phyloP scores from a whole-genome alignment of 2,113 vertebrate genomes.

The Podiceps cristatus region DNA sequence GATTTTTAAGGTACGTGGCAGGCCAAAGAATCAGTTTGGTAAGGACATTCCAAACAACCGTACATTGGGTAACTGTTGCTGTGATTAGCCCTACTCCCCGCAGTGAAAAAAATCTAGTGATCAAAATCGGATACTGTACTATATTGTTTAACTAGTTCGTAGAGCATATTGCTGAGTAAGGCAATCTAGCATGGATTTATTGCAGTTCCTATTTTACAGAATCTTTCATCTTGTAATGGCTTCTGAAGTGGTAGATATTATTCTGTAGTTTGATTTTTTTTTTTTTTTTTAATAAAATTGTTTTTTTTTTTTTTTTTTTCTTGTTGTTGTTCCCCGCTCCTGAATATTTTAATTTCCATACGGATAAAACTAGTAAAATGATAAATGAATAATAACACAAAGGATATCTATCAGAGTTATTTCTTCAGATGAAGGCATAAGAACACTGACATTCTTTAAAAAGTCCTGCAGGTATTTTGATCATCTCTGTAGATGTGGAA shows the following conservation, averaged over 20 bases:
- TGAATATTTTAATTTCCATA: not conserved
- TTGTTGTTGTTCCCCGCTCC: too few species aligned
- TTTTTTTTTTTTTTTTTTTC: not conserved
- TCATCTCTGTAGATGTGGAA: constrained; percentile 10
- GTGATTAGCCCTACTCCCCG: not conserved
- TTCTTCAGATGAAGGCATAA: not conserved
- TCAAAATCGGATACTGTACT: not conserved
- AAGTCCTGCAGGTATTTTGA: constrained; percentile 62
- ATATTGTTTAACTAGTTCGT: not conserved
- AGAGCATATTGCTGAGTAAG: not conserved
- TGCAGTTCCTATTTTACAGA: not conserved
- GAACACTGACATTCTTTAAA: not conserved
- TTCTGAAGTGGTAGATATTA: not conserved
- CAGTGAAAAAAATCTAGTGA: not conserved
- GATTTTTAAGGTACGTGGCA: not conserved
- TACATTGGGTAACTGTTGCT: not conserved
- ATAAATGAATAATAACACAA: not conserved
- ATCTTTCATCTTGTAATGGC: not conserved
- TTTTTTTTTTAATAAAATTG: not conserved
- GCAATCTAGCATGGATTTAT: not conserved
- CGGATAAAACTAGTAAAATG: not conserved
- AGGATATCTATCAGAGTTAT: not conserved
- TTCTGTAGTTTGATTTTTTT: not conserved
- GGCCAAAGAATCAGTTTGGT: not conserved
- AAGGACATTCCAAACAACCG: too few species aligned